Evolutionary conservation across 2,888 invertebrate species (phyloP), one percentile per base, ranked within the genome.

Genomic region (Caenorhabditis sp.): DNA sequence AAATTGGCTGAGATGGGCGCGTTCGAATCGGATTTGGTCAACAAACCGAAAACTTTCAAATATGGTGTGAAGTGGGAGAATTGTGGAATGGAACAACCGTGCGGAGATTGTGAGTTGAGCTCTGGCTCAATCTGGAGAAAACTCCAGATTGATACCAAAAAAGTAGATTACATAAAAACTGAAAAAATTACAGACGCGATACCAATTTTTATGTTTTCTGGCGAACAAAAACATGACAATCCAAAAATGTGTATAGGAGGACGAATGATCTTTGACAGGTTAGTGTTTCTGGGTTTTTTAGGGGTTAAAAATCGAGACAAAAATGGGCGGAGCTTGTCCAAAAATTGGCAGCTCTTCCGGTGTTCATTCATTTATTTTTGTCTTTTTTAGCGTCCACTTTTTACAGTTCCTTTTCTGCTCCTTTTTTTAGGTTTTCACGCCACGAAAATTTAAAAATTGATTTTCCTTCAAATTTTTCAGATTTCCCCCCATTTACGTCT

Each of bases 221-320:
- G 91, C 0, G 87, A 88, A 57, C 89, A 89, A 59, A 90, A 91
- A 75, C 88, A 88, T 55, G 89, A 89, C 64, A 87, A 88, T 68
- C 90, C 91, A 14, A 88, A 88, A 78, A 88, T 91, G 57, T 91
- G 91, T 83, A 88, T 91, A 37, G 88, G 88, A 76, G 90, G 90
- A 19, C 88, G 89, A 84, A 64, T 79, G 57, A 51, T 77, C 1
- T 77, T 79, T 70, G 79, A 79, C 37, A 69, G 66, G 73, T 72
- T 0, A 19, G 71, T 54, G n/a, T n/a, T n/a, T n/a, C n/a, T n/a
- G n/a, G n/a, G n/a, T n/a, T 21, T 8, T 64, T 26, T n/a, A 17
- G 58, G 12, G 19, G 10, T 2, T 17, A n/a, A 8, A 14, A 23
- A n/a, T n/a, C n/a, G n/a, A n/a, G n/a, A n/a, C n/a, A n/a, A n/a